Conservation (phyloP, 2,113 vertebrate species). For the Puma concolor region DNA sequence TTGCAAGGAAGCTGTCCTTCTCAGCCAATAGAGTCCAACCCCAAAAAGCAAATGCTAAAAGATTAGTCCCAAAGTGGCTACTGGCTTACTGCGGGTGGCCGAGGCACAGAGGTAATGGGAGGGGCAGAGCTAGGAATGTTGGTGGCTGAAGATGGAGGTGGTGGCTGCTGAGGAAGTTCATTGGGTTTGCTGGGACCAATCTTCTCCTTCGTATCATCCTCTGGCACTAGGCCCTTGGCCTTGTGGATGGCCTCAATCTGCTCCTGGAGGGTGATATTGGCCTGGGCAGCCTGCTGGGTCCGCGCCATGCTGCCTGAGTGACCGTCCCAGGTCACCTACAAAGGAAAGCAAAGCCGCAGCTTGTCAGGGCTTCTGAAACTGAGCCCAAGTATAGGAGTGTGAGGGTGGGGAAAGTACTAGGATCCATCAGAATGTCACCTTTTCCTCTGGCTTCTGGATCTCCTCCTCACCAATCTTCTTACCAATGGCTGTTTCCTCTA, state of each 20-base stretch:
- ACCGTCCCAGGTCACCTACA: slow-evolving; percentile 98
- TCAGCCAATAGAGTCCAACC: neutral
- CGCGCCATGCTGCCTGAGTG: slow-evolving; percentile 99
- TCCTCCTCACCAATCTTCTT: slow-evolving; percentile 99
- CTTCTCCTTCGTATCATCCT: slow-evolving; percentile 98
- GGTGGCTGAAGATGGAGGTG: slow-evolving; percentile 85
- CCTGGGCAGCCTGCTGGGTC: slow-evolving; percentile 98
- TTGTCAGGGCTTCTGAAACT: neutral
- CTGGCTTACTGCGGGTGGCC: slow-evolving; percentile 86
- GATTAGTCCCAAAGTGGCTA: neutral
- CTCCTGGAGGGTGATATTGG: slow-evolving; percentile 99
- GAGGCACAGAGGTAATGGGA: slow-evolving; percentile 87
- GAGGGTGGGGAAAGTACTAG: too few species aligned
- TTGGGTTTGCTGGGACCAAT: slow-evolving; percentile 98
- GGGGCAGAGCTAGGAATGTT: slow-evolving; percentile 90
- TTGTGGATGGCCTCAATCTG: slow-evolving; percentile 99
- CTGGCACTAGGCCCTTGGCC: slow-evolving; percentile 97
- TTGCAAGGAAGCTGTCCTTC: neutral
- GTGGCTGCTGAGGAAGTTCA: slow-evolving; percentile 90
- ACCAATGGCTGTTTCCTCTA: slow-evolving; percentile 98
- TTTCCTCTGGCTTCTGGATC: slow-evolving; percentile 99
- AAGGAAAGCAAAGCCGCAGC: neutral
- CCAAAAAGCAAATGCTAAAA: neutral
- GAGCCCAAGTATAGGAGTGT: neutral
- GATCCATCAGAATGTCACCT: slow-evolving; percentile 85